Evolutionary conservation across 23 tunicate genomes (phyloP), one percentile per base, ranked within the genome.

Genomic region (Trididemnum miniatum): DNA sequence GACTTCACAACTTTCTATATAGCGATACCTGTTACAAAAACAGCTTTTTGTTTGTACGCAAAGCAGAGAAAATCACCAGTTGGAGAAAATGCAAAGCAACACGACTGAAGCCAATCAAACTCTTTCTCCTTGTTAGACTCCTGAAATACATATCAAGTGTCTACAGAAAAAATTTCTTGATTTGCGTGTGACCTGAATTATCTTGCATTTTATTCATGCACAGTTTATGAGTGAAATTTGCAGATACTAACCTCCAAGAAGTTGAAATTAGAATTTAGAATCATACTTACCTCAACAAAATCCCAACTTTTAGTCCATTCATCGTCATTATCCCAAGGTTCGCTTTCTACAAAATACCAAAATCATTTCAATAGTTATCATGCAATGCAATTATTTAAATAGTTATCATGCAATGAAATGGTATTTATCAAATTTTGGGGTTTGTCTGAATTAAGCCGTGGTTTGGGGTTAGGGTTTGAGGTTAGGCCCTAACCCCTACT

Each of bases 21-120:
- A n/a, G n/a, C n/a, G n/a, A n/a, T n/a, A 90, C 96, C 89, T 72
- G 84, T 23, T 44, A 90, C 24, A 34, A 91, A 89, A 32, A 82
- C 87, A 81, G 81, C 79, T 79, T 82, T 91, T 26, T 76, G 77
- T 59, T 65, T 63, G 28, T 81, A 31, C 1, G 87, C 90, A 65
- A 91, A 49, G 32, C 77, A 83, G 69, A 86, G 59, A 54, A 86
- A 71, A 75, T 82, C 85, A 22, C 32, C 62, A 5, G 72, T 65
- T 0, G 91, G 87, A n/a, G 97, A 82, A 18, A 91, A 71, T 1
- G 84, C 72, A 40, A 82, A 51, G 36, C 51, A 73, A 35, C 97
- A 86, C 57, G 88, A 69, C 35, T 82, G 87, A 35, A 91, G 20
- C 90, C 90, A 86, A 34, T 39, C 67, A 24, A 1, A 7, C 27